phyloP scores from a whole-genome alignment of 2,888 invertebrate genomes.

The Arrhopalites spinosus region DNA sequence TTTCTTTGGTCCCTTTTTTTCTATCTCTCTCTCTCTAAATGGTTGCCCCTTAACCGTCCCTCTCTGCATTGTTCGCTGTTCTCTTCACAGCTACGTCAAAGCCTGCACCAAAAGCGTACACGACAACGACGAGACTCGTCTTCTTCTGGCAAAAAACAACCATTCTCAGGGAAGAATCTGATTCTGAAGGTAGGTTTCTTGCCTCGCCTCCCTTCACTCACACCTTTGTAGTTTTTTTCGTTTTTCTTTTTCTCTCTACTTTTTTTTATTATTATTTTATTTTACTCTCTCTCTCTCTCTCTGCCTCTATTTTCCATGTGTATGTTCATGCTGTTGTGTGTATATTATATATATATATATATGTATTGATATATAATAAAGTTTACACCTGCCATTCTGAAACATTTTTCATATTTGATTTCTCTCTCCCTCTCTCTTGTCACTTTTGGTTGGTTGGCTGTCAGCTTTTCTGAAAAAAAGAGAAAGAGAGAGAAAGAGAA shows the following conservation, averaged over 20 bases:
- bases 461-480: no score
- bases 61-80: slow-evolving; percentile 63
- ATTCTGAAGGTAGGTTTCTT: slow-evolving; percentile 87
- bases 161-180: slow-evolving; percentile 94
- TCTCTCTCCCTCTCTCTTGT: no score
- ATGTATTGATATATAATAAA: no score
- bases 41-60: slow-evolving; percentile 55
- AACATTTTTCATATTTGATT: no score
- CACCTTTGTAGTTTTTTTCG: slow-evolving; percentile 33
- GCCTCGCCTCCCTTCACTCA: slow-evolving; percentile 48
- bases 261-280: slow-evolving; percentile 39
- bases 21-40: slow-evolving; percentile 1
- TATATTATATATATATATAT: no score
- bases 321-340: background rate
- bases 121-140: slow-evolving; percentile 95
- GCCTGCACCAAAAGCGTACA: slow-evolving; percentile 98
- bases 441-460: no score
- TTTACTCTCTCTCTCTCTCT: background rate
- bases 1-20: background rate
- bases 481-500: no score
- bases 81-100: slow-evolving; percentile 66
- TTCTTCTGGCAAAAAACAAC: slow-evolving; percentile 84
- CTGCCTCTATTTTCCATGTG: background rate
- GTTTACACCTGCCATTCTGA: no score
- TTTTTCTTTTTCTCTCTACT: slow-evolving; percentile 29